A percentile compares a stretch with the other conserved stretches of the same genome.
phyloP scores from a whole-genome alignment of 2,113 vertebrate species.

The Ivindomyrus marchei region DNA sequence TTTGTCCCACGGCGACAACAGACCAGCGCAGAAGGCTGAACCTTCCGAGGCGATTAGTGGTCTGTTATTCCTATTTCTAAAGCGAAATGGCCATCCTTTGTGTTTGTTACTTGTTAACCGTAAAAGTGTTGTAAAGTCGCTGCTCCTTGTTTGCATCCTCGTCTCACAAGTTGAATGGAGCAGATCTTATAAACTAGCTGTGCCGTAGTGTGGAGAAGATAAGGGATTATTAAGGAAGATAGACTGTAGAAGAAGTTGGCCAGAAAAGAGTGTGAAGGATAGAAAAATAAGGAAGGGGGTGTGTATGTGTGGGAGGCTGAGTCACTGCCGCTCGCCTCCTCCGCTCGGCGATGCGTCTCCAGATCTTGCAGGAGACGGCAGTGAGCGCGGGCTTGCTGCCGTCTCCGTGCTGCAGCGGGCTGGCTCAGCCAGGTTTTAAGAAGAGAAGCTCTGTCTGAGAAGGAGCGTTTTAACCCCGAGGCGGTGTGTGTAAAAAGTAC shows the following conservation, averaged over 20 bases:
- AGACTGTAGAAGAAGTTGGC: background rate
- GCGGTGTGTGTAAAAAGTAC: background rate
- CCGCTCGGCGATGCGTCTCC: background rate
- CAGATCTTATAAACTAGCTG: background rate
- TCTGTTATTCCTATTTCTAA: background rate
- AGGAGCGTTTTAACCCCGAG: background rate
- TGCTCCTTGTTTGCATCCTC: background rate
- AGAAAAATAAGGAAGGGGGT: background rate
- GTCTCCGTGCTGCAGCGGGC: background rate
- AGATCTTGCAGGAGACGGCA: background rate
- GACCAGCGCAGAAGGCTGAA: background rate
- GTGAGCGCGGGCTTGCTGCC: background rate
- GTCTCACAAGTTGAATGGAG: background rate
- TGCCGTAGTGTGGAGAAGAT: background rate
- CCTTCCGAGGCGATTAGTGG: background rate
- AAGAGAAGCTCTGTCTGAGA: background rate
- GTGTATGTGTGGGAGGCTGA: constrained; percentile 4
- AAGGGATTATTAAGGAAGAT: background rate
- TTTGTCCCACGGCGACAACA: background rate
- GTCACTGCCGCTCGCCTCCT: background rate
- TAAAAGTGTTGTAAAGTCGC: background rate
- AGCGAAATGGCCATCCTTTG: background rate
- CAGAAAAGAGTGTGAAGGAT: background rate
- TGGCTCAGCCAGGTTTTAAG: background rate
- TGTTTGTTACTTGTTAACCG: background rate